A percentile compares a stretch with the other conserved stretches of the same genome.
phyloP scores from a whole-genome alignment of 2,888 invertebrate genomes.

The Melanargia galathea region DNA sequence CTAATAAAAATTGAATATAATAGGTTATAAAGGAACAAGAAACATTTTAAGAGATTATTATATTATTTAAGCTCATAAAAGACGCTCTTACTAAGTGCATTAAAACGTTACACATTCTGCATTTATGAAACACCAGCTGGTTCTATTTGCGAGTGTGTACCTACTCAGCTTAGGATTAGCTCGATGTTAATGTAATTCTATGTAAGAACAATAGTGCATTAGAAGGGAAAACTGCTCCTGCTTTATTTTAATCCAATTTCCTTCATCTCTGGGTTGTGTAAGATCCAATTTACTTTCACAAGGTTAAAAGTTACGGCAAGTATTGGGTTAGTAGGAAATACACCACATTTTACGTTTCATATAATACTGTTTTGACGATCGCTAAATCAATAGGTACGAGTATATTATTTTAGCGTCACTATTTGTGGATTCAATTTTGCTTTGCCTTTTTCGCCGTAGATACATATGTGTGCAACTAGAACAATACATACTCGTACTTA shows the following conservation, averaged over 20 bases:
- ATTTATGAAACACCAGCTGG: slow-evolving; percentile 20
- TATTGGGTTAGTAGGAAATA: slow-evolving; percentile 10
- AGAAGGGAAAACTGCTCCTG: slow-evolving; percentile 24
- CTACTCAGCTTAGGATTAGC: slow-evolving; percentile 18
- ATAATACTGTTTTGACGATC: slow-evolving; percentile 15
- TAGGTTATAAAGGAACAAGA: not conserved
- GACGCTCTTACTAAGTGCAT: slow-evolving; percentile 14
- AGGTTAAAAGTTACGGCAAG: slow-evolving; percentile 16
- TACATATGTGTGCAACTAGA: too few relatives aligned
- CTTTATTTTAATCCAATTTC: slow-evolving; percentile 33
- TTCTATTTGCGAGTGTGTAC: slow-evolving; percentile 7
- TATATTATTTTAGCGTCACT: too few relatives aligned
- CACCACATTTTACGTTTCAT: slow-evolving; percentile 22
- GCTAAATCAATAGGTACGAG: not conserved
- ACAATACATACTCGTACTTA: too few relatives aligned
- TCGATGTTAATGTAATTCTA: slow-evolving; percentile 28
- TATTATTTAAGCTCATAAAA: slow-evolving; percentile 13
- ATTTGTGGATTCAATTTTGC: not conserved
- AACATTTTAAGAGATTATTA: not conserved
- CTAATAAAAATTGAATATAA: too few relatives aligned
- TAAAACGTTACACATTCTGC: slow-evolving; percentile 20
- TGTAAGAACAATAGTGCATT: slow-evolving; percentile 30
- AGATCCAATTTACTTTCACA: slow-evolving; percentile 29
- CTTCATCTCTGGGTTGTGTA: slow-evolving; percentile 24
- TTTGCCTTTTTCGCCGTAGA: too few relatives aligned